A percentile compares a stretch with the other conserved stretches of the same genome.
phyloP scores from a whole-genome alignment of 2,113 vertebrate genomes.

The Cairina moschata region DNA sequence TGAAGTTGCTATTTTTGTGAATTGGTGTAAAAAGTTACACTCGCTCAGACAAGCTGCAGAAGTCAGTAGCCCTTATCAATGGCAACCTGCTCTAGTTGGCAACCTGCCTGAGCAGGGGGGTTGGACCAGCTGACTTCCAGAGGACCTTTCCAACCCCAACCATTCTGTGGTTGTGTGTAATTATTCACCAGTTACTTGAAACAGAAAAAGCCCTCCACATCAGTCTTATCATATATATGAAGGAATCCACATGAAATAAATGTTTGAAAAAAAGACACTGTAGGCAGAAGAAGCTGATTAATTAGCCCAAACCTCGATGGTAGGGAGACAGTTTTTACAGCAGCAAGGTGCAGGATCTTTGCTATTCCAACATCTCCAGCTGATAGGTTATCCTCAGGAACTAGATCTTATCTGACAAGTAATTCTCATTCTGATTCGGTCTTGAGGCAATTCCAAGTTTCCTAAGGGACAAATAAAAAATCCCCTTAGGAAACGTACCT shows the following conservation, averaged over 20 bases:
- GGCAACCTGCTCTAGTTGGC: background rate
- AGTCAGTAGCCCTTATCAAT: background rate
- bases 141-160: background rate
- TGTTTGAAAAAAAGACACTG: background rate
- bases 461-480: background rate
- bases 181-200: background rate
- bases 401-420: background rate
- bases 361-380: background rate
- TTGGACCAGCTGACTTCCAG: background rate
- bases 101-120: background rate
- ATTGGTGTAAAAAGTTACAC: background rate
- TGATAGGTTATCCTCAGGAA: background rate
- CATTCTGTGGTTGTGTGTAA: background rate
- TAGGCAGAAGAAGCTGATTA: background rate
- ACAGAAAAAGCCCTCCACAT: background rate
- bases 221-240: background rate
- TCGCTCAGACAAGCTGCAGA: background rate
- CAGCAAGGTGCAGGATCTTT: background rate
- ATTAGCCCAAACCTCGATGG: background rate
- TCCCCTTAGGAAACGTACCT: background rate
- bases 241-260: background rate
- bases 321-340: background rate
- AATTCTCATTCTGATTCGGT: slow-evolving; percentile 8
- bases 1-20: background rate
- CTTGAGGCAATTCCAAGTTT: background rate